phyloP scores from a whole-genome alignment of 2,888 invertebrate genomes.

The Apomyelois bistriatella region DNA sequence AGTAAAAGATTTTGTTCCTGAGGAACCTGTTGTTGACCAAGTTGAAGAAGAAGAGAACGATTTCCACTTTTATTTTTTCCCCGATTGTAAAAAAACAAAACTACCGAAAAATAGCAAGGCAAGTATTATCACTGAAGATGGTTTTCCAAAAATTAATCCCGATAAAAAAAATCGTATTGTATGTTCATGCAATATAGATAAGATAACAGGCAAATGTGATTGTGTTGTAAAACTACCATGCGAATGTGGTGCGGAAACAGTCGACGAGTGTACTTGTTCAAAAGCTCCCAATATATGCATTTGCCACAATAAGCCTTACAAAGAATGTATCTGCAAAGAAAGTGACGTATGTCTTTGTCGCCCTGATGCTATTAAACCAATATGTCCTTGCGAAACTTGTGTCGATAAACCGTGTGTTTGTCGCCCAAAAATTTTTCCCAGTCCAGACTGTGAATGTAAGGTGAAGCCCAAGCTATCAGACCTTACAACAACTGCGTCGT shows the following conservation, averaged over 20 bases:
- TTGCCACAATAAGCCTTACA: slow-evolving; percentile 46
- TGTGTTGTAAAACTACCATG: slow-evolving; percentile 57
- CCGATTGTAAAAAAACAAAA: slow-evolving; percentile 55
- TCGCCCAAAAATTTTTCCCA: slow-evolving; percentile 45
- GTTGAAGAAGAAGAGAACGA: slow-evolving; percentile 47
- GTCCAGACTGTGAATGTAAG: slow-evolving; percentile 54
- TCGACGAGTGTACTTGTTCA: slow-evolving; percentile 50
- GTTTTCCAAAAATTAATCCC: slow-evolving; percentile 57
- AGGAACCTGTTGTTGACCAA: slow-evolving; percentile 29
- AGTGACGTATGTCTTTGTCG: slow-evolving; percentile 52
- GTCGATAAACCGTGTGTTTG: slow-evolving; percentile 64
- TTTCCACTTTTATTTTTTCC: slow-evolving; percentile 69
- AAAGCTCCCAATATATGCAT: slow-evolving; percentile 49
- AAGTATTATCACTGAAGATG: slow-evolving; percentile 55
- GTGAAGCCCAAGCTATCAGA: slow-evolving; percentile 30
- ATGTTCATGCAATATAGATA: slow-evolving; percentile 49
- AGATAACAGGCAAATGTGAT: slow-evolving; percentile 45
- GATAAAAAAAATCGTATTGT: slow-evolving; percentile 26
- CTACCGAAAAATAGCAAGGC: slow-evolving; percentile 43
- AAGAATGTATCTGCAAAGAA: slow-evolving; percentile 49
- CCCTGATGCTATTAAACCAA: slow-evolving; percentile 42
- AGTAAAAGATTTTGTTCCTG: slow-evolving; percentile 36
- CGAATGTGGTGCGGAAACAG: slow-evolving; percentile 52
- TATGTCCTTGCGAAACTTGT: slow-evolving; percentile 47
- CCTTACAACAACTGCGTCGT: neutral